phyloP scores from a whole-genome alignment of 2,113 vertebrate species.

The Peromyscus maniculatus region DNA sequence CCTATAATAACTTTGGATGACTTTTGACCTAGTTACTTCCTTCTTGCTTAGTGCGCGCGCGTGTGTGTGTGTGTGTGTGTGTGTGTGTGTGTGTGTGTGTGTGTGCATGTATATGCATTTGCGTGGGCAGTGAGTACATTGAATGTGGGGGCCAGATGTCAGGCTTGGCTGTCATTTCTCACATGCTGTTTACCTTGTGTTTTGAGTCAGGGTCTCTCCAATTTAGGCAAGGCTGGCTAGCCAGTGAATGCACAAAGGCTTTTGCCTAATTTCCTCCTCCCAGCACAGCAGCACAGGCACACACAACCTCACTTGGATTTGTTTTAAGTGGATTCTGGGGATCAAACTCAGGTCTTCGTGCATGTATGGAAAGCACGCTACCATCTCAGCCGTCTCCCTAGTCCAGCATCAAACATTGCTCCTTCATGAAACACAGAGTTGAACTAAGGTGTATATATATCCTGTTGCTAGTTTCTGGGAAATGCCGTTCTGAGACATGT shows the following conservation, averaged over 20 bases:
- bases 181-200: neutral
- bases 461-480: neutral
- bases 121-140: neutral
- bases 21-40: neutral
- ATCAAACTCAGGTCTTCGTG: neutral
- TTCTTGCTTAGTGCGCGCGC: neutral
- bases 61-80: neutral
- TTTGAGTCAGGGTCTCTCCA: neutral
- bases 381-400: neutral
- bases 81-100: neutral
- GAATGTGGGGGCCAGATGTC: neutral
- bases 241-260: neutral
- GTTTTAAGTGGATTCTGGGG: neutral
- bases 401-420: neutral
- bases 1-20: neutral
- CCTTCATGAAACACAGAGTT: neutral
- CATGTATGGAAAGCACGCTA: neutral
- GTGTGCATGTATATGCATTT: neutral
- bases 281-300: neutral
- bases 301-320: neutral
- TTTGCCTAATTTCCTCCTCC: neutral
- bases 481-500: neutral
- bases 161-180: neutral
- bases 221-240: neutral
- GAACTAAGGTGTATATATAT: neutral